Conservation (phyloP, 2,797 vertebrate species). For the Ptychobarbus kaznakovi region DNA sequence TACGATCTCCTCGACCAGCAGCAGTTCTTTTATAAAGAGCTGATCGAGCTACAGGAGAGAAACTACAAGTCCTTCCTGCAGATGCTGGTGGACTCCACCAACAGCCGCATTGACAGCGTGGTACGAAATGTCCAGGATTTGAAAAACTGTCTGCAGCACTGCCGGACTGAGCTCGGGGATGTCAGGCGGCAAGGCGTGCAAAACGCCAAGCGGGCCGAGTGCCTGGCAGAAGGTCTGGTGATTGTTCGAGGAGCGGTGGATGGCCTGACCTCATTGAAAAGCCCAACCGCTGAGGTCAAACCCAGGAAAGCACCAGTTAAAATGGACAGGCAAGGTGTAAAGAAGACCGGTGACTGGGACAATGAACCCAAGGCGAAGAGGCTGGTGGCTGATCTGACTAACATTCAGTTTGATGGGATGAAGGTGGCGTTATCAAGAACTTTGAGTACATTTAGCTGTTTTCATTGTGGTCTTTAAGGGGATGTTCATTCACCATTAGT, state of each 20-base stretch:
- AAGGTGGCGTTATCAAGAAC: slow-evolving; percentile 67
- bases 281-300: slow-evolving; percentile 2
- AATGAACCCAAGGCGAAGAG: slow-evolving; percentile 73
- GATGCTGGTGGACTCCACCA: slow-evolving; percentile 74
- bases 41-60: slow-evolving; percentile 78
- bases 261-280: slow-evolving; percentile 59
- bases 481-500: not conserved
- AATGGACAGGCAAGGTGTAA: slow-evolving; percentile 44
- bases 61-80: slow-evolving; percentile 76
- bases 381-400: slow-evolving; percentile 78
- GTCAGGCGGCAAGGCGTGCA: slow-evolving; percentile 68
- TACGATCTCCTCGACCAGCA: slow-evolving; percentile 80
- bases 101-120: slow-evolving; percentile 72
- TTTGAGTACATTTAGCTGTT: not conserved
- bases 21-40: slow-evolving; percentile 74
- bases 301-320: slow-evolving; percentile 47
- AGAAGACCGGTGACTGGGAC: slow-evolving; percentile 45
- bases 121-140: slow-evolving; percentile 77
- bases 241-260: slow-evolving; percentile 71
- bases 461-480: not conserved
- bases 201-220: slow-evolving; percentile 68
- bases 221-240: slow-evolving; percentile 73
- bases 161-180: slow-evolving; percentile 69
- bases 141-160: slow-evolving; percentile 68
- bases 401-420: slow-evolving; percentile 73